These are phyloP conservation scores for Falco concolor DNA, from an alignment of 2,797 vertebrate genomes.

Conservation along the genomic window DNA sequence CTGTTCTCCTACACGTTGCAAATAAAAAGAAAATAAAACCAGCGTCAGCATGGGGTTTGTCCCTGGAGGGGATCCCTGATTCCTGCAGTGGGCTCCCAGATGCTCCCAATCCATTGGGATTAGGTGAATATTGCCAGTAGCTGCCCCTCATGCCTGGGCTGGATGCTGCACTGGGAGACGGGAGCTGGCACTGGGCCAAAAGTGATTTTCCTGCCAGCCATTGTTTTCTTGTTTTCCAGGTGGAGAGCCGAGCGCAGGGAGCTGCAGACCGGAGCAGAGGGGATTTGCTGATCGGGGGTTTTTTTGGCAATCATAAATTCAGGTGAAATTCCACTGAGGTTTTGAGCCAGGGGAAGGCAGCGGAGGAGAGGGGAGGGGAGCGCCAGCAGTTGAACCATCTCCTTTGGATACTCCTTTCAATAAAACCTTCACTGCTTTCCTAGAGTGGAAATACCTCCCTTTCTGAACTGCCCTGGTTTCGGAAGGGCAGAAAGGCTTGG, in stretches of 20 bases:
- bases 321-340: neutral
- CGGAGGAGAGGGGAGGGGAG: neutral
- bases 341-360: neutral
- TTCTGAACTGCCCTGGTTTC: neutral
- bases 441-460: neutral
- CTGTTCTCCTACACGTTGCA: rapidly evolving
- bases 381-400: neutral
- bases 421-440: neutral
- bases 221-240: neutral
- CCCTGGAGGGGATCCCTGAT: neutral
- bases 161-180: neutral
- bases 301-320: neutral
- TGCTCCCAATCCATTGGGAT: rapidly evolving
- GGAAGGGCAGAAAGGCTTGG: neutral
- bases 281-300: neutral
- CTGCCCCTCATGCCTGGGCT: neutral
- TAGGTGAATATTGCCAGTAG: neutral
- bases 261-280: neutral
- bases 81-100: neutral
- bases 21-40: neutral
- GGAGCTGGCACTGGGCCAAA: rapidly evolving
- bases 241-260: neutral
- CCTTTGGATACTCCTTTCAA: neutral
- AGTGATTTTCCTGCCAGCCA: rapidly evolving
- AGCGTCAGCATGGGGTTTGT: neutral